Conservation (phyloP, 2,113 vertebrate genomes). For the Scolopax mira region DNA sequence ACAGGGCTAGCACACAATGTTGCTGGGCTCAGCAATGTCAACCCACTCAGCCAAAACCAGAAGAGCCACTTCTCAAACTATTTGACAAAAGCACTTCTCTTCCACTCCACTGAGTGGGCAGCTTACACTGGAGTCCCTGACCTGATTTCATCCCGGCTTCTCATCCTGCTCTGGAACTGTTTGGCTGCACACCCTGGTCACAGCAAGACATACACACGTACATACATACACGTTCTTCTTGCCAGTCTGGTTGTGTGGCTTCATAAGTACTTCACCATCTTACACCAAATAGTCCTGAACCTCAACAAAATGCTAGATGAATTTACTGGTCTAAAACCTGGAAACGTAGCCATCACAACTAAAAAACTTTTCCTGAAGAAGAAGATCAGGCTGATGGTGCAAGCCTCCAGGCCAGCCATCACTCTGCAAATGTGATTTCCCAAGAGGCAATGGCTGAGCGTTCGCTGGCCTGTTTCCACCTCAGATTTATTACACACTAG, state of each 20-base stretch:
- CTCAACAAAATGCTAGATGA: neutral
- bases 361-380: neutral
- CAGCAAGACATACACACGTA: accelerated
- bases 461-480: neutral
- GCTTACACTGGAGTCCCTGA: neutral
- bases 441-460: neutral
- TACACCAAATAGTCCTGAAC: neutral
- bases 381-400: neutral
- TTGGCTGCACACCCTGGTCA: neutral
- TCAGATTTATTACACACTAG: neutral
- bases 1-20: accelerated
- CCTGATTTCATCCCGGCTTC: neutral
- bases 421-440: neutral
- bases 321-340: neutral
- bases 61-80: neutral
- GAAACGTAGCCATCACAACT: neutral
- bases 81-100: neutral
- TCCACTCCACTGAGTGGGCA: neutral
- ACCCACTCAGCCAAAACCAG: neutral
- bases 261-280: neutral
- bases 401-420: neutral
- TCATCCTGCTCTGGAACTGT: neutral
- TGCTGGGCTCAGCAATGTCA: neutral
- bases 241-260: neutral
- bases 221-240: accelerated